A percentile compares a stretch with the other conserved stretches of the same genome.
Conservation (phyloP, 2,113 vertebrate genomes). For the Meleagris gallopavo region DNA sequence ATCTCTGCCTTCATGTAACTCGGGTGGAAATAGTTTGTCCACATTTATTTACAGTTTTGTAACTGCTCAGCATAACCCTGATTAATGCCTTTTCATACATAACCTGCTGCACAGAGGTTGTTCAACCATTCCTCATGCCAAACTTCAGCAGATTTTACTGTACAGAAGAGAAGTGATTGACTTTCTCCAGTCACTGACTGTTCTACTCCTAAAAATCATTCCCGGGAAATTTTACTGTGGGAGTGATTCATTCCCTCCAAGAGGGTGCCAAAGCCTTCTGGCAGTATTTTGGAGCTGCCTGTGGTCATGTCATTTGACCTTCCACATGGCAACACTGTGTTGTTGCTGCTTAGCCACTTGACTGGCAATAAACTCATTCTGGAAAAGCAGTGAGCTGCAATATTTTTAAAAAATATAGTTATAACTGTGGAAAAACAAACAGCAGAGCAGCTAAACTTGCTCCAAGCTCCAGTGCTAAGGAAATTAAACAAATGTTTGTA, state of each 20-base stretch:
- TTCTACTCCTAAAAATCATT: conserved; percentile 31
- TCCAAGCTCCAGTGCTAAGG: not conserved
- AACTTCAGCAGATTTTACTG: not conserved
- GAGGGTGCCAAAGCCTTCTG: not conserved
- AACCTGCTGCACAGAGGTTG: not conserved
- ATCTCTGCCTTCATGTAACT: not conserved
- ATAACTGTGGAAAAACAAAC: conserved; percentile 17
- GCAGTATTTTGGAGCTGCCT: conserved; percentile 29
- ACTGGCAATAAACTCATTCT: conserved; percentile 28
- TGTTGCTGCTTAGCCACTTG: conserved; percentile 8
- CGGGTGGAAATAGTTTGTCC: not conserved
- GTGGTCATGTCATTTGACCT: conserved; percentile 33
- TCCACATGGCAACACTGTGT: not conserved
- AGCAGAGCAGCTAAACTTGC: not conserved
- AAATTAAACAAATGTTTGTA: conserved; percentile 38
- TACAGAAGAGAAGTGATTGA: conserved; percentile 36
- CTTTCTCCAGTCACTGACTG: conserved; percentile 30
- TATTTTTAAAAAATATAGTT: conserved; percentile 1
- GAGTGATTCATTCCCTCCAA: conserved; percentile 47
- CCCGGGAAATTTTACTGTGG: conserved; percentile 5
- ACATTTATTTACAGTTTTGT: not conserved
- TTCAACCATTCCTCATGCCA: not conserved
- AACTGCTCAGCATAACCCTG: not conserved
- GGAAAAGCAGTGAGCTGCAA: conserved; percentile 46
- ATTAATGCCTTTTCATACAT: not conserved